phyloP scores from a whole-genome alignment of 1,140 invertebrate genomes.

The Chymomyza costata region DNA sequence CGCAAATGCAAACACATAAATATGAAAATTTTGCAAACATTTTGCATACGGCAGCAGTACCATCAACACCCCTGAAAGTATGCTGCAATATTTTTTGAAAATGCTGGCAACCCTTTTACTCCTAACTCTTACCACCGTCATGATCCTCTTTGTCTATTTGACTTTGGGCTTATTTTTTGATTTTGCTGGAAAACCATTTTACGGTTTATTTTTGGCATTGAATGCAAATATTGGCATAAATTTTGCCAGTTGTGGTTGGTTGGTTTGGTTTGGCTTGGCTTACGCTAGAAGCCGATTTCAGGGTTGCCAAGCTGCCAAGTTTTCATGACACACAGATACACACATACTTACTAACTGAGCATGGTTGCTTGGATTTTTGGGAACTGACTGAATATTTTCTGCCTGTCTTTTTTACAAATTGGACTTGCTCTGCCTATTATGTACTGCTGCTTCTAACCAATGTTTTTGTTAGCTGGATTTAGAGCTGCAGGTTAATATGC shows the following conservation, averaged over 20 bases:
- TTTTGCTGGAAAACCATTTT: conserved; percentile 47
- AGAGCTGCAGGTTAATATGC: too few relatives aligned
- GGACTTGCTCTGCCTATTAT: too few relatives aligned
- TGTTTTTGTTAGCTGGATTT: too few relatives aligned
- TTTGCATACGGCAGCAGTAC: conserved; percentile 15
- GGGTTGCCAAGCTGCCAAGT: too few relatives aligned
- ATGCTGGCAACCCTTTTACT: not conserved
- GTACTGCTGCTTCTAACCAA: too few relatives aligned
- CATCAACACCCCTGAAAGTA: conserved; percentile 19
- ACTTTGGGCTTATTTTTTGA: not conserved
- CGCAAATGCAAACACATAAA: conserved; percentile 44
- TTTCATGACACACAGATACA: conserved; percentile 24
- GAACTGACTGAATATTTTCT: too few relatives aligned
- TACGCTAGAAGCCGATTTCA: conserved; percentile 11
- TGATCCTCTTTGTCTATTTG: not conserved
- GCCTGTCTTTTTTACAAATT: too few relatives aligned
- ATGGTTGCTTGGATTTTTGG: too few relatives aligned
- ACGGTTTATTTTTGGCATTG: conserved; percentile 72
- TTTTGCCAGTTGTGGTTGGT: conserved; percentile 59
- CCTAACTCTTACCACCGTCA: not conserved
- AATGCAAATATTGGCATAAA: conserved; percentile 74
- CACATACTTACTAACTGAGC: conserved; percentile 8
- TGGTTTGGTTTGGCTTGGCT: too few relatives aligned
- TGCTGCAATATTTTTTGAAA: conserved; percentile 30
- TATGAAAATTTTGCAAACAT: conserved; percentile 54